Conservation (phyloP, 92 coral and sea anemone species). For the Epizoanthus illoricatus region DNA sequence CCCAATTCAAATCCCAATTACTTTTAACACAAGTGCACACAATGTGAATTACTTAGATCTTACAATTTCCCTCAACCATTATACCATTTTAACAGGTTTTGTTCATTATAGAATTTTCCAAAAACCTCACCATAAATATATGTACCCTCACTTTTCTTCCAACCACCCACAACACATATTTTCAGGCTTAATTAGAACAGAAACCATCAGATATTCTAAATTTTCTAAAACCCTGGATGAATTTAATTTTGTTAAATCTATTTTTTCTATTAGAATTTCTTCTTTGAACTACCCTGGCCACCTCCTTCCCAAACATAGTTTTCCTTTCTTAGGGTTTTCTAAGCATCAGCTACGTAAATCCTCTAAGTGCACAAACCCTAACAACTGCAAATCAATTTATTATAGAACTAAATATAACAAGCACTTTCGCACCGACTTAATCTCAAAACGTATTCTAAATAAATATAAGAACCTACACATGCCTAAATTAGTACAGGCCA, state of each 20-base stretch:
- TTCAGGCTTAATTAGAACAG: neutral
- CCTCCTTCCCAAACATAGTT: neutral
- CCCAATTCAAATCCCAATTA: too few species aligned
- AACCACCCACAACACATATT: neutral
- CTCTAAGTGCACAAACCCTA: neutral
- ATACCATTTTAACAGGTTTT: neutral
- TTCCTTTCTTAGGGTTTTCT: neutral
- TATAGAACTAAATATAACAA: neutral
- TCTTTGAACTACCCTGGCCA: neutral
- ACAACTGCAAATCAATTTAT: neutral
- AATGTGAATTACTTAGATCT: too few species aligned
- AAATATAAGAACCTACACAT: neutral
- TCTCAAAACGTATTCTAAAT: neutral
- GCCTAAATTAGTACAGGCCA: neutral
- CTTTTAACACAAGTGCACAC: too few species aligned
- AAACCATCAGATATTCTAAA: neutral
- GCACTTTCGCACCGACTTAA: neutral
- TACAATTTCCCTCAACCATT: neutral
- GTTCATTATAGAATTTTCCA: too few species aligned
- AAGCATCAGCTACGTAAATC: neutral
- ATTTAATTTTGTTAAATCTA: neutral
- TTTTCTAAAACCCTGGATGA: neutral
- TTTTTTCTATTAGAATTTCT: neutral
- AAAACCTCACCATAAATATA: too few species aligned
- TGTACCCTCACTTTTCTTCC: too few species aligned